Conservation (phyloP, 2,888 invertebrate species). For the Prenolepis imparis region DNA sequence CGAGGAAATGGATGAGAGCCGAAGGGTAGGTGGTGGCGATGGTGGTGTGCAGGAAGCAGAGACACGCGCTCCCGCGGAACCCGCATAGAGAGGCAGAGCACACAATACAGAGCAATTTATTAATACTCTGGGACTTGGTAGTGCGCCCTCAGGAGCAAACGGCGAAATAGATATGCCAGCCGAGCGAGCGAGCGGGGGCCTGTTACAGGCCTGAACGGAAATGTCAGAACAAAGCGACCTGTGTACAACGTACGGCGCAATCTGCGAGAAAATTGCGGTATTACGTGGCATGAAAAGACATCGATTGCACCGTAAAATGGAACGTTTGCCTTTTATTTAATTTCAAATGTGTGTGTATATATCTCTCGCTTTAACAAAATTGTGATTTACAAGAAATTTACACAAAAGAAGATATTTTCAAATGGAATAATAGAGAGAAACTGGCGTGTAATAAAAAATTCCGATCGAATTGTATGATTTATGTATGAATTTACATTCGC, state of each 20-base stretch:
- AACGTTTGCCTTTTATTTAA: not conserved
- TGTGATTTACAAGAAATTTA: constrained; percentile 9
- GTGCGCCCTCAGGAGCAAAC: constrained; percentile 46
- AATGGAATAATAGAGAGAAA: not conserved
- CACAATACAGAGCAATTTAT: constrained; percentile 51
- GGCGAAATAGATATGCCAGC: constrained; percentile 51
- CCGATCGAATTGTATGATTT: constrained; percentile 8
- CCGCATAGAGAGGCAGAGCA: constrained; percentile 26
- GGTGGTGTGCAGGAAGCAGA: not conserved
- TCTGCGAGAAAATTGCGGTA: constrained; percentile 48
- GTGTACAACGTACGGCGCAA: constrained; percentile 33
- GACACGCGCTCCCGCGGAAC: not conserved
- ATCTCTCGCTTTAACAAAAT: constrained; percentile 1
- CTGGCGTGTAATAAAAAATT: not conserved
- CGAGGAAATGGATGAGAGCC: constrained; percentile 43
- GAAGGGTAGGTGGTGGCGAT: constrained; percentile 1
- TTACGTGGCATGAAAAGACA: constrained; percentile 17
- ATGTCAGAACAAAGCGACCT: constrained; percentile 44
- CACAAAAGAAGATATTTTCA: not conserved
- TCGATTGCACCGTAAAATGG: constrained; percentile 41
- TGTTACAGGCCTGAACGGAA: constrained; percentile 45
- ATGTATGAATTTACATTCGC: constrained; percentile 5
- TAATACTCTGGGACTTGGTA: constrained; percentile 56
- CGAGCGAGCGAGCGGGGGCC: constrained; percentile 7
- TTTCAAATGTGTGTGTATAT: not conserved